phyloP scores from a whole-genome alignment of 2,888 invertebrate species.

The Dicycla oo region DNA sequence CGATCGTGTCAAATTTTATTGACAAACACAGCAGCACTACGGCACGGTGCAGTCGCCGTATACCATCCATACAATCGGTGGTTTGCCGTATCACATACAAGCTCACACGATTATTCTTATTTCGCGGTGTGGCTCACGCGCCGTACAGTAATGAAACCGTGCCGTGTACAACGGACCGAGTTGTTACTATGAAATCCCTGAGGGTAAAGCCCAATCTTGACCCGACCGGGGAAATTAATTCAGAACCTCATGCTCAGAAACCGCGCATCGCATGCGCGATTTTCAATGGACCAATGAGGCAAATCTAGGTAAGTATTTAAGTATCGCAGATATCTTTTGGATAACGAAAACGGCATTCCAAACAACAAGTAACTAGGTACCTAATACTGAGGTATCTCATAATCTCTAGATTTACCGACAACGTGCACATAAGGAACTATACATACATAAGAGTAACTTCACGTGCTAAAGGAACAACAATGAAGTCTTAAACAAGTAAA shows the following conservation, averaged over 20 bases:
- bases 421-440: no score
- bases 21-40: no score
- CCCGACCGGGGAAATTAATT: not conserved
- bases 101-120: no score
- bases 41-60: no score
- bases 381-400: constrained; percentile 5
- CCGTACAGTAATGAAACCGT: no score
- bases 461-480: constrained; percentile 37
- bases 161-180: no score
- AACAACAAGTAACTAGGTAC: not conserved
- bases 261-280: not conserved
- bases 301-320: not conserved
- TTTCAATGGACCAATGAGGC: not conserved
- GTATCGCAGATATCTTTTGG: not conserved
- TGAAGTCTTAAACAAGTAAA: constrained; percentile 48
- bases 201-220: not conserved
- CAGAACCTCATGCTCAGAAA: not conserved
- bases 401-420: constrained; percentile 5
- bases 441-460: constrained; percentile 21
- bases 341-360: not conserved
- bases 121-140: no score
- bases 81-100: no score
- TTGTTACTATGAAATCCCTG: not conserved
- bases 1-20: no score
- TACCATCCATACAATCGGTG: no score